Evolutionary conservation across 2,888 invertebrate genomes (phyloP), one percentile per base, ranked within the genome.

Genomic region (Labia minor): DNA sequence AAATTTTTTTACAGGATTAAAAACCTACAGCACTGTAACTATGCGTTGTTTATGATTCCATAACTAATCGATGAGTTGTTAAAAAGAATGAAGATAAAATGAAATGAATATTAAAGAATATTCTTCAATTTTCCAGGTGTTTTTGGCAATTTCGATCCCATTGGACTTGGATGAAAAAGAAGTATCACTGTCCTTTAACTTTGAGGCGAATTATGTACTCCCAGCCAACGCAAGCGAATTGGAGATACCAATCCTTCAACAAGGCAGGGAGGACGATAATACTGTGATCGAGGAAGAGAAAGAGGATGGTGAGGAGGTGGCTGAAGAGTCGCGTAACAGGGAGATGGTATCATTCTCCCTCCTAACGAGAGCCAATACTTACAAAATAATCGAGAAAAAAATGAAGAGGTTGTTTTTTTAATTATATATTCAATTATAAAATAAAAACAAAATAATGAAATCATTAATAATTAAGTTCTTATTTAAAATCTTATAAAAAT

Each of bases 101-200:
- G n/a, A n/a, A n/a, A n/a, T n/a, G n/a, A n/a, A n/a, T n/a, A n/a
- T n/a, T n/a, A n/a, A n/a, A n/a, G n/a, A n/a, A n/a, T n/a, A n/a
- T n/a, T n/a, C n/a, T n/a, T n/a, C n/a, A n/a, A n/a, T n/a, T 26
- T 26, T 26, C 26, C 77, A 89, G 89, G 78, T 86, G 18, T 84
- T 88, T 73, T 73, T 87, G 11, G 88, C 88, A 0, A 80, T 89
- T 69, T 86, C 88, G 0, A 81, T 88, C 49, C 89, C 89, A 0
- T 75, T 89, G 18, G 86, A 86, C 72, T 79, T 86, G 1, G 85
- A 85, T 0, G 83, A 86, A 70, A 84, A 85, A 71, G 85, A 86
- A 74, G 84, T 88, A 3, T 88, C 87, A 72, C 78, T 89, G 66
- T 87, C 89, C 0, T 87, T 86, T 74, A 88, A 88, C 77, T 86